Conservation (phyloP, 2,888 invertebrate species). For the Hypolimnas misippus region DNA sequence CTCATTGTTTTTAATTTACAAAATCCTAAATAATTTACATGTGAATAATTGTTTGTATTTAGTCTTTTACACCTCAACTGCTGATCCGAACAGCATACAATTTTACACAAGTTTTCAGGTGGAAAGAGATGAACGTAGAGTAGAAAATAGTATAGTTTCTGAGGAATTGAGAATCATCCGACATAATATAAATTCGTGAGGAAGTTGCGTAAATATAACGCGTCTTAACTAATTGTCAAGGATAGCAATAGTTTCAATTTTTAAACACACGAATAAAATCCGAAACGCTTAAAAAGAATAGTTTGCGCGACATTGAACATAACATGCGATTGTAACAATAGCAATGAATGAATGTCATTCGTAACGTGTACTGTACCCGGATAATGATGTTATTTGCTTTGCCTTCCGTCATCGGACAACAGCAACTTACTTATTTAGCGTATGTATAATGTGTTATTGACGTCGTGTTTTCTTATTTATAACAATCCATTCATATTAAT, state of each 20-base stretch:
- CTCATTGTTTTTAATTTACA: too few species aligned
- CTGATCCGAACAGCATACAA: too few species aligned
- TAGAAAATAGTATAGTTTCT: too few species aligned
- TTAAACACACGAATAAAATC: conserved; percentile 43
- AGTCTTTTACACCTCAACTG: too few species aligned
- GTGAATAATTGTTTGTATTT: too few species aligned
- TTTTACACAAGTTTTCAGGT: too few species aligned
- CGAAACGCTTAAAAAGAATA: conserved; percentile 50
- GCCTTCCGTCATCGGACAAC: conserved; percentile 71
- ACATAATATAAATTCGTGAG: too few species aligned
- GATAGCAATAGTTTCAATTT: conserved; percentile 15
- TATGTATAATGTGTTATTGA: conserved; percentile 36
- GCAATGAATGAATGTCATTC: conserved; percentile 70
- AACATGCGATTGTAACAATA: conserved; percentile 70
- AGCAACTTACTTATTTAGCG: conserved; percentile 46
- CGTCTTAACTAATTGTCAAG: neutral
- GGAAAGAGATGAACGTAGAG: too few species aligned
- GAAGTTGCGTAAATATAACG: neutral
- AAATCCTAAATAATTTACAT: too few species aligned
- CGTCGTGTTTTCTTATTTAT: conserved; percentile 34
- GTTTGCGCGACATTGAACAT: conserved; percentile 72
- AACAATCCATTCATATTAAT: conserved; percentile 17
- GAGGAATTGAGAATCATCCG: too few species aligned
- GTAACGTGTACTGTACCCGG: conserved; percentile 60
- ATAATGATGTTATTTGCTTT: conserved; percentile 75